Conservation (phyloP, 2,888 invertebrate genomes). For the Drosophila sordidapex region DNA sequence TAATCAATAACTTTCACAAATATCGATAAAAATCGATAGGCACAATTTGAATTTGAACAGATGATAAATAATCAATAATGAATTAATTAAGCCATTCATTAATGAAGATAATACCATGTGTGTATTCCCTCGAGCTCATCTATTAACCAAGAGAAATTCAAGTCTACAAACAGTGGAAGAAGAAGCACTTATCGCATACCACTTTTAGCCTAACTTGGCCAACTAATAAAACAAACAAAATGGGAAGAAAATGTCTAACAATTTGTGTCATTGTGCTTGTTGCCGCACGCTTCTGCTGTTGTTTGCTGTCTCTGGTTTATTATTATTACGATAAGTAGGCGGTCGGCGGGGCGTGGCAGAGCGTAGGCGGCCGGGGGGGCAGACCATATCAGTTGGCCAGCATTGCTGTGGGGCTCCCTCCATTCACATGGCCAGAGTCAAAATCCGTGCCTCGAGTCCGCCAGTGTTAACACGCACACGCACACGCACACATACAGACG, state of each 20-base stretch:
- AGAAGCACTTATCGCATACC: not conserved
- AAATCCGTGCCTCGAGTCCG: conserved; percentile 6
- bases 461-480: conserved; percentile 14
- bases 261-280: conserved; percentile 1
- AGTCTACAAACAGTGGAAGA: not conserved
- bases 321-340: conserved; percentile 22
- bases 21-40: not conserved
- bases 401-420: not conserved
- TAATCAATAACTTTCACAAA: not conserved
- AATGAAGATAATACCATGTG: not conserved
- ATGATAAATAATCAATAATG: not conserved
- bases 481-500: not conserved
- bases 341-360: not conserved
- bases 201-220: not conserved
- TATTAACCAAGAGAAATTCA: not conserved
- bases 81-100: not conserved
- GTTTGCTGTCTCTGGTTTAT: conserved; percentile 26
- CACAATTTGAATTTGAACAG: not conserved
- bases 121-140: not conserved
- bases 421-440: not conserved
- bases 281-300: not conserved
- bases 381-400: conserved; percentile 32
- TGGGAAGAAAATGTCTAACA: not conserved
- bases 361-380: no score
- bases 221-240: not conserved